phyloP scores from a whole-genome alignment of 2,113 vertebrate species.

The Mus musculus region GRCm39 chr12:41339001-41339500 shows the following conservation, averaged over 20 bases:
- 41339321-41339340: background rate
- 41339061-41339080: background rate
- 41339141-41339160: background rate
- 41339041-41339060: background rate
- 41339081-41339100: background rate
- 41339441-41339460: slow-evolving; percentile 44
- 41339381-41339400: background rate
- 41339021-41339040: background rate
- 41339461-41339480: slow-evolving; percentile 64
- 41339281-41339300: background rate
- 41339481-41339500: slow-evolving; percentile 43
- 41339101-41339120: background rate
- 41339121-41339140: background rate
- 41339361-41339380: background rate
- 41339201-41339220: background rate
- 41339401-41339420: background rate
- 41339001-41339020: background rate
- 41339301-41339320: background rate
- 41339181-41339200: background rate
- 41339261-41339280: background rate
- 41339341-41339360: background rate
- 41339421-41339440: slow-evolving; percentile 23
- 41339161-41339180: background rate
- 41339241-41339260: slow-evolving; percentile 37
- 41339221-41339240: slow-evolving; percentile 42